Evolutionary conservation across 2,888 invertebrate species (phyloP).

Genomic region (Odontocolon sp.): DNA sequence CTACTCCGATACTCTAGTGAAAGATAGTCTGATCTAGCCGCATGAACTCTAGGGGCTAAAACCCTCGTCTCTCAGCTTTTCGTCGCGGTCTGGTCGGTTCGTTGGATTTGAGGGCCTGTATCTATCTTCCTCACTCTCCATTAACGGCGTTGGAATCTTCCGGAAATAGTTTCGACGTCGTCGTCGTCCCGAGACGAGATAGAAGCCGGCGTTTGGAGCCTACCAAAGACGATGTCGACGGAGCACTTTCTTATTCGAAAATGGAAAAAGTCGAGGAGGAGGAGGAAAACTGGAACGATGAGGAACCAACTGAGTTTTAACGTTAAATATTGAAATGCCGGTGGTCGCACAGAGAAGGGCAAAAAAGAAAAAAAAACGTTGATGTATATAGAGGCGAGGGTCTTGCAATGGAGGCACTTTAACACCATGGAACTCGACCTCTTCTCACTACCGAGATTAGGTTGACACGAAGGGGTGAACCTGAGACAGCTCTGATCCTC

Average conservation of each 20-base stretch:
- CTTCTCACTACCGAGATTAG: conserved; percentile 48
- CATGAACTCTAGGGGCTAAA: conserved; percentile 34
- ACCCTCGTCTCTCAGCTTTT: conserved; percentile 54
- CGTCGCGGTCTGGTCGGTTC: conserved; percentile 47
- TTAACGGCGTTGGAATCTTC: conserved; percentile 58
- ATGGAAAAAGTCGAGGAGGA: not conserved
- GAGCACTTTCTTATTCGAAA: conserved; percentile 29
- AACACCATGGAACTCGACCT: conserved; percentile 31
- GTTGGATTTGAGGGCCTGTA: conserved; percentile 46
- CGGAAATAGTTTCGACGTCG: conserved; percentile 57
- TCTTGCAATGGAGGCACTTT: conserved; percentile 25
- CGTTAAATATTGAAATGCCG: conserved; percentile 54
- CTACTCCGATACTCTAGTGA: conserved; percentile 7
- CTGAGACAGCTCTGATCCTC: conserved; percentile 5
- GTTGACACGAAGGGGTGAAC: conserved; percentile 38
- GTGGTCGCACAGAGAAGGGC: not conserved
- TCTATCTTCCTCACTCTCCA: conserved; percentile 38
- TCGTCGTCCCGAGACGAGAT: conserved; percentile 35
- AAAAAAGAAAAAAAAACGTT: not conserved
- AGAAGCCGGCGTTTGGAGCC: conserved; percentile 33
- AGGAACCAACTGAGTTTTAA: conserved; percentile 41
- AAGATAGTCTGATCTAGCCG: conserved; percentile 3
- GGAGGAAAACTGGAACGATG: conserved; percentile 19
- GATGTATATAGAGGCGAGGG: not conserved
- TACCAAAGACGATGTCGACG: conserved; percentile 8